phyloP scores from a whole-genome alignment of 2,888 invertebrate species.

The Gari tellinella region DNA sequence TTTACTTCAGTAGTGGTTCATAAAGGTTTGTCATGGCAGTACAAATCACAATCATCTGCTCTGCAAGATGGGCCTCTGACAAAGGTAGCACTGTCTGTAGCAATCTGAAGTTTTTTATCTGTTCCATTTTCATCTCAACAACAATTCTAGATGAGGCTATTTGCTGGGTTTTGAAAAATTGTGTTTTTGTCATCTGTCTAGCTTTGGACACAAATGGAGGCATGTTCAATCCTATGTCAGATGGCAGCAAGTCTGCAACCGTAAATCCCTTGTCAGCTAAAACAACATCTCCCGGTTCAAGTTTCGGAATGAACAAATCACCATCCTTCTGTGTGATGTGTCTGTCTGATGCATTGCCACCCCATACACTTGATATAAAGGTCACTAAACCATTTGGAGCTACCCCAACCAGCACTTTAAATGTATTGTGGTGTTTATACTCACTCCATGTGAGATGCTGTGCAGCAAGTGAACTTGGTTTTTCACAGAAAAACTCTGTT shows the following conservation, averaged over 20 bases:
- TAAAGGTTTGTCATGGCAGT: constrained; percentile 12
- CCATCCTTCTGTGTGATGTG: constrained; percentile 38
- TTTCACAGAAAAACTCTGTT: constrained; percentile 44
- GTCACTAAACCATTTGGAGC: constrained; percentile 38
- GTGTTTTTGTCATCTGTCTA: constrained; percentile 28
- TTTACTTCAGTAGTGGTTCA: constrained; percentile 12
- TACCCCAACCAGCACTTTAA: constrained; percentile 36
- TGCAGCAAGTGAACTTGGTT: constrained; percentile 21
- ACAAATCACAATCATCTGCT: constrained; percentile 16
- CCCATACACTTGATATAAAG: constrained; percentile 49
- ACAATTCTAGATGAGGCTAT: constrained; percentile 40
- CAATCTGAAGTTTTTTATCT: constrained; percentile 42
- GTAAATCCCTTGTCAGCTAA: constrained; percentile 54
- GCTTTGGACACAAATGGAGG: constrained; percentile 26
- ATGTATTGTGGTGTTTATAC: constrained; percentile 42
- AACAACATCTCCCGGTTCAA: constrained; percentile 26
- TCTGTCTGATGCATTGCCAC: constrained; percentile 40
- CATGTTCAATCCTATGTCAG: constrained; percentile 36
- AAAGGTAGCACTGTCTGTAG: constrained; percentile 11
- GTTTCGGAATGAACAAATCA: constrained; percentile 17
- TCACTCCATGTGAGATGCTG: constrained; percentile 44
- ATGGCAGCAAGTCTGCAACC: constrained; percentile 37
- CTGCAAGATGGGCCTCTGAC: constrained; percentile 10
- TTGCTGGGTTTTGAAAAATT: constrained; percentile 33
- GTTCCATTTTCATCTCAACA: constrained; percentile 52